Evolutionary conservation across 2,113 vertebrate genomes (phyloP).

Genomic region (Hucho hucho): DNA sequence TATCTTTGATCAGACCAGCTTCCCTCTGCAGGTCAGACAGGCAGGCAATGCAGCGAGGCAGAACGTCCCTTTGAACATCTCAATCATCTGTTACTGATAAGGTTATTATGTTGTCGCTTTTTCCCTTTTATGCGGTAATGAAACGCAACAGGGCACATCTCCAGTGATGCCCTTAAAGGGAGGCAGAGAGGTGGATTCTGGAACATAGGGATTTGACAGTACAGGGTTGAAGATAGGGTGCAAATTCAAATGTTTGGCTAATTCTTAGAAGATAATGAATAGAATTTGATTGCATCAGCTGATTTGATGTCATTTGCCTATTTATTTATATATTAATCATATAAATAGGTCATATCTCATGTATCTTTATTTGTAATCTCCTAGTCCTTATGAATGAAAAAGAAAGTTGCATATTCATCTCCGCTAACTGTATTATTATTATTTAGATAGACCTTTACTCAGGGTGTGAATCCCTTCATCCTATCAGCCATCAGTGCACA

Average conservation of each 20-base stretch:
- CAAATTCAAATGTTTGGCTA: neutral
- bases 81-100: conserved; percentile 72
- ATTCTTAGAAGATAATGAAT: too few species aligned
- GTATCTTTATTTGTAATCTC: neutral
- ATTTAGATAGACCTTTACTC: too few species aligned
- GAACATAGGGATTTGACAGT: neutral
- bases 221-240: too few species aligned
- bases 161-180: conserved; percentile 52
- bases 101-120: conserved; percentile 68
- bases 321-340: conserved; percentile 25
- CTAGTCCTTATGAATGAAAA: neutral
- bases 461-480: too few species aligned
- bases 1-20: conserved; percentile 67
- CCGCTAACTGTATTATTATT: too few species aligned
- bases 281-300: too few species aligned
- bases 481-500: neutral
- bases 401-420: too few species aligned
- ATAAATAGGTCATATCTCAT: neutral
- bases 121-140: conserved; percentile 67
- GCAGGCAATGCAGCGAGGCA: conserved; percentile 53
- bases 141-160: conserved; percentile 60
- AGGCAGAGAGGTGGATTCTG: conserved; percentile 23
- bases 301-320: conserved; percentile 27
- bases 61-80: conserved; percentile 71
- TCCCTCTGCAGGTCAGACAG: conserved; percentile 52